phyloP scores from a whole-genome alignment of 2,113 vertebrate species.

The cattle (Bos taurus) region DNA sequence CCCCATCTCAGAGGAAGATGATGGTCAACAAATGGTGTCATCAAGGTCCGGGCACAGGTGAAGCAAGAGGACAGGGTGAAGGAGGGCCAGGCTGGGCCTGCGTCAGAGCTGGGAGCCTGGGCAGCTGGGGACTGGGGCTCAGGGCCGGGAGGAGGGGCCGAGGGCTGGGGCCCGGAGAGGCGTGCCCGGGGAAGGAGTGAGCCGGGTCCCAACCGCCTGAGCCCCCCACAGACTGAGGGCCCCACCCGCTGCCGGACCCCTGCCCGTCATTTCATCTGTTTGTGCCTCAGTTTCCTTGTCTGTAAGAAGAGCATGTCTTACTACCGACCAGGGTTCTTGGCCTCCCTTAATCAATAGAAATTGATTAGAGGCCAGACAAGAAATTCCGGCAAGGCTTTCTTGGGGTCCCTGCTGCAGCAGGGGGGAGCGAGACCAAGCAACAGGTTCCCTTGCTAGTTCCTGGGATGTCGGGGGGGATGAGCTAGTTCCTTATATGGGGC shows the following conservation, averaged over 20 bases:
- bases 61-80: rapidly evolving
- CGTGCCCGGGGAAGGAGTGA: rapidly evolving
- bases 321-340: not conserved
- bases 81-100: not conserved
- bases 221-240: not conserved
- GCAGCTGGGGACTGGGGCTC: not conserved
- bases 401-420: not conserved
- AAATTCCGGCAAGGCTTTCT: not conserved
- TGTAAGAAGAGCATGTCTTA: not conserved
- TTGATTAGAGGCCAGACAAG: not conserved
- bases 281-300: not conserved
- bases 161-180: not conserved
- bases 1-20: not conserved
- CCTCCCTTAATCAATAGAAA: not conserved
- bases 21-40: not conserved
- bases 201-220: rapidly evolving
- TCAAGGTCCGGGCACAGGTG: rapidly evolving
- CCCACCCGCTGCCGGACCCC: rapidly evolving
- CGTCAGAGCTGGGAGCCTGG: rapidly evolving
- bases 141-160: no score
- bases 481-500: not conserved
- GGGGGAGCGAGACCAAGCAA: rapidly evolving
- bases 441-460: not conserved
- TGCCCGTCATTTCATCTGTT: rapidly evolving
- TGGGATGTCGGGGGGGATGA: not conserved